Base-by-base conservation (phyloP, 2,797 vertebrate genomes). In the Gallirallus australis region DNA sequence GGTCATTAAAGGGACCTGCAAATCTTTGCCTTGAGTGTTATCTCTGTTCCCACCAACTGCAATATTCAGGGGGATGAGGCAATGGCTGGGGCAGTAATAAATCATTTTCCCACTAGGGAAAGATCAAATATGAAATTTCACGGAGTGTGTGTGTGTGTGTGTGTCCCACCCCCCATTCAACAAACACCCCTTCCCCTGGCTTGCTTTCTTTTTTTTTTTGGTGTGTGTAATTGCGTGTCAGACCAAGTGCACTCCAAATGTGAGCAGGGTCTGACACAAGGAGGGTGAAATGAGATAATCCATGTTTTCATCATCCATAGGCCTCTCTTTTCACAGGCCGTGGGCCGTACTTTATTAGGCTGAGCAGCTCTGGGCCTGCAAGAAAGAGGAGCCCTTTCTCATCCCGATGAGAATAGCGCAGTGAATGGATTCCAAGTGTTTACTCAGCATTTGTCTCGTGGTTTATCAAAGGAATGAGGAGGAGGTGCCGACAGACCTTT, bases 331-430 rank as follows among this genome's bases (percentile, higher is more conserved):
- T 99, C 99, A 99, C 98, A 97, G 99, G 99, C 99, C 99, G 98
- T 99, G 99, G 99, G 98, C 99, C 99, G 98, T 99, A 99, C 98
- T 99, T 99, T 99, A 99, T 99, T 99, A 98, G 99, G 98, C 99
- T 99, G 98, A 99, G 99, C 99, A 98, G 98, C 98, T 98, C 98
- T 97, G 96, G 98, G 98, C 98, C 97, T 97, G 98, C 98, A 99
- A 99, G 99, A 99, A 99, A 98, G 99, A 98, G 98, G 98, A 98
- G 97, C 98, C 97, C 98, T 98, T 98, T 98, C 98, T 98, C 98
- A 98, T 98, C 98, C 86, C 94, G 95, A 97, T 96, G 97, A 98
- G 97, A 98, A 98, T 96, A 94, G 98, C 96, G 97, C 98, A 97
- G 94, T 98, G 97, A 98, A 98, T 98, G 98, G 98, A 98, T 98